Base-by-base conservation (phyloP, 2,888 invertebrate genomes). In the Meteorus colon region DNA sequence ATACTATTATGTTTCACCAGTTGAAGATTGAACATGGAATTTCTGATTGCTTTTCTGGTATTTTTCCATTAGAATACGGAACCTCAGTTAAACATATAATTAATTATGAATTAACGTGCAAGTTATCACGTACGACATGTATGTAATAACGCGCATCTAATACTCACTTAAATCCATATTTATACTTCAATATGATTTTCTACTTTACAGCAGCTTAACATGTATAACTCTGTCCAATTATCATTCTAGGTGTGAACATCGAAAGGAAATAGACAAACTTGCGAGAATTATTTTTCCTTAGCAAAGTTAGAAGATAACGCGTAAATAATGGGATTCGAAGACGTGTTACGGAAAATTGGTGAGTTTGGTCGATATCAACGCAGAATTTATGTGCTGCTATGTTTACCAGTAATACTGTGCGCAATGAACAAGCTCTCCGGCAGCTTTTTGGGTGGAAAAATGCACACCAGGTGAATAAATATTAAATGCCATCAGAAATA, bases 341-440 rank as follows among this genome's bases (percentile, higher is more conserved):
- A 94, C 80, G 92, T 94, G 27, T 91, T 95, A 75, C 90, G 91
- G 1, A 90, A 92, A 76, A 89, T 95, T 87, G 95, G 95, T 62
- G 94, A 94, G 82, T 95, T 95, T 83, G 95, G 95, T 27, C 91
- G 90, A 66, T 94, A 95, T 85, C 95, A 95, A 86, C 92, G 91
- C 81, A 90, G 93, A 79, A 93, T 94, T 78, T 94, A 94, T 84
- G 90, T 94, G 77, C 88, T 95, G 62, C 90, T 95, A 60, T 94
- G 94, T 83, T 90, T 95, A 66, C 94, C 95, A 27, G 93, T 94
- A 8, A 93, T 95, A 83, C 91, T 93, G n/a, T 94, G 94, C 87
- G 94, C 94, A 68, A 93, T 95, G 82, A 94, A 95, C 87, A 95
- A 95, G 87, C 89, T 95, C 60, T 93, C 93, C n/a, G 94, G 94